A percentile compares a stretch with the other conserved stretches of the same genome.
phyloP scores from a whole-genome alignment of 2,113 vertebrate species.

The Gnathonemus longibarbis region DNA sequence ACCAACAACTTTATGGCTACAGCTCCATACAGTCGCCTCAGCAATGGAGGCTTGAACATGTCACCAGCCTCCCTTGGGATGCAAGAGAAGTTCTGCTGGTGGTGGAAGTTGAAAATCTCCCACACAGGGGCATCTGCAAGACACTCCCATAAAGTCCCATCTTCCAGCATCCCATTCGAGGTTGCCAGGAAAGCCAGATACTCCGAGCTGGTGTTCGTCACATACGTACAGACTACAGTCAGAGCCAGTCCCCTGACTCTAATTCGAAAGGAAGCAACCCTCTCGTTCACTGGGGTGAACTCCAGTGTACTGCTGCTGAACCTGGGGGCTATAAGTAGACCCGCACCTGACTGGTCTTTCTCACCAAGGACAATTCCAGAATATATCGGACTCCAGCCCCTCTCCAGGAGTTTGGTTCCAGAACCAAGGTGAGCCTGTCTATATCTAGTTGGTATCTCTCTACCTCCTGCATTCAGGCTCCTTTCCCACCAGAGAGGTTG shows the following conservation, averaged over 20 bases:
- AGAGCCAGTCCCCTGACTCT: background rate
- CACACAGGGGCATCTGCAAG: background rate
- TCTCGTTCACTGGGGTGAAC: background rate
- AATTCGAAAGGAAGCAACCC: background rate
- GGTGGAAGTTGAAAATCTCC: background rate
- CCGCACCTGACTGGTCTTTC: background rate
- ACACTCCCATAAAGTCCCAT: background rate
- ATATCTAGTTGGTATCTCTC: background rate
- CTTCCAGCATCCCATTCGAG: background rate
- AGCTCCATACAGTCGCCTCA: background rate
- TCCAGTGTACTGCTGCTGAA: background rate
- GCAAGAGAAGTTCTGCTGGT: background rate
- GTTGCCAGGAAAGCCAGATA: background rate
- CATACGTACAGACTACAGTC: background rate
- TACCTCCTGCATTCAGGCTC: background rate
- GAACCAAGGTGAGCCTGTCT: background rate
- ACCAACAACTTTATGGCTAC: background rate
- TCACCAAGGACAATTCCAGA: background rate
- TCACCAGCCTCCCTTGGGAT: background rate
- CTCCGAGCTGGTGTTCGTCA: background rate
- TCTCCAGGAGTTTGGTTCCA: background rate
- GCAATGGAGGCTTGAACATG: background rate
- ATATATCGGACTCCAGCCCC: background rate
- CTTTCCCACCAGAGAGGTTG: too few relatives aligned
- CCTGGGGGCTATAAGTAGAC: background rate